These are phyloP conservation scores for Brachionus calyciflorus DNA, from an alignment of 1,140 invertebrate species.

Conservation along the genomic window DNA sequence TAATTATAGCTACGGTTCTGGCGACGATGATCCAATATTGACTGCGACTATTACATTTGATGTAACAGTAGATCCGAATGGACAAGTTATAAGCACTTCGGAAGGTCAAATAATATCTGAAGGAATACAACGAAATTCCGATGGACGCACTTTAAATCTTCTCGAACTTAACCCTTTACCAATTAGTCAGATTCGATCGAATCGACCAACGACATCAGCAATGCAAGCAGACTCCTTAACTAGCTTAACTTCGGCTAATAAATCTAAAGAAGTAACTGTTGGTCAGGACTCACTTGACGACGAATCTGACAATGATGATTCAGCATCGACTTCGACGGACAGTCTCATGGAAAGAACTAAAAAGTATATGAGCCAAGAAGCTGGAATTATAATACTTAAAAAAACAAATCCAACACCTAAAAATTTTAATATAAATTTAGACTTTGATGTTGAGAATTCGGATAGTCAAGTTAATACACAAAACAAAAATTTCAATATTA, in stretches of 20 bases:
- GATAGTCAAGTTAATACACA: neutral
- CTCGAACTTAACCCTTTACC: neutral
- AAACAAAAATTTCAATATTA: slow-evolving; percentile 30
- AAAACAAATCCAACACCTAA: neutral
- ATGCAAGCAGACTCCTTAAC: neutral
- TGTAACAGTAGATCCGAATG: slow-evolving; percentile 42
- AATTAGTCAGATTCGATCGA: neutral
- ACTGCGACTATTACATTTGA: slow-evolving; percentile 45
- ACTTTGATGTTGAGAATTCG: slow-evolving; percentile 36
- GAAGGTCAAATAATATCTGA: slow-evolving; percentile 38
- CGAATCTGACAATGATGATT: neutral
- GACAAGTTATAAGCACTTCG: slow-evolving; percentile 28
- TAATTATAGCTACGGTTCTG: slow-evolving; percentile 5
- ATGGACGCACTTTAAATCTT: neutral
- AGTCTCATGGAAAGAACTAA: slow-evolving; percentile 40
- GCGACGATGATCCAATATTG: slow-evolving; percentile 43
- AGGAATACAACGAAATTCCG: slow-evolving; percentile 10
- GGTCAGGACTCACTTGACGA: neutral
- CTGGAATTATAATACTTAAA: slow-evolving; percentile 39
- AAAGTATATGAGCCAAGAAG: slow-evolving; percentile 45
- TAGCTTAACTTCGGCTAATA: neutral
- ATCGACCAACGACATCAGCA: neutral
- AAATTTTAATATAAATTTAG: slow-evolving; percentile 41
- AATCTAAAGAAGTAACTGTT: neutral
- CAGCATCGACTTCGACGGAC: slow-evolving; percentile 14